Evolutionary conservation across 92 coral and sea anemone species (phyloP).

Genomic region (Phenganax stokvisi): DNA sequence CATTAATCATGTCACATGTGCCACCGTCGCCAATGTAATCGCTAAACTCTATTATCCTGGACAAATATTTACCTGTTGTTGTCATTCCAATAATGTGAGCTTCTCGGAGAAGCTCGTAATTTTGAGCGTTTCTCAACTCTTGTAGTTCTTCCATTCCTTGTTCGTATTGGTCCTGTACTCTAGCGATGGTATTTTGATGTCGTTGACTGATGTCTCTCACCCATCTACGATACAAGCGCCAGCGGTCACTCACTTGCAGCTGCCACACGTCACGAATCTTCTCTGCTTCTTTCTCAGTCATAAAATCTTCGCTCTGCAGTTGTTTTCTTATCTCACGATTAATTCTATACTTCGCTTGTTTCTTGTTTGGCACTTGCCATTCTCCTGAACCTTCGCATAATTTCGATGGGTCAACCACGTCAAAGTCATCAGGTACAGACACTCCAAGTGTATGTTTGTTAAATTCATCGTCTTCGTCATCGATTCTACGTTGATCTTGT

Average conservation of each 20-base stretch:
- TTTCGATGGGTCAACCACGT: constrained; percentile 8
- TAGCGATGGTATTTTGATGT: constrained; percentile 2
- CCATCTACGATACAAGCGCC: constrained; percentile 75
- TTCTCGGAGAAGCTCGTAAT: constrained; percentile 43
- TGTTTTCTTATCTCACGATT: constrained; percentile 50
- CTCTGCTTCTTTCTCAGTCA: constrained; percentile 57
- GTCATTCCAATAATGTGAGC: constrained; percentile 61
- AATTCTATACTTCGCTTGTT: constrained; percentile 34
- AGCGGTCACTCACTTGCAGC: constrained; percentile 43
- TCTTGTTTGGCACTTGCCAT: constrained; percentile 53
- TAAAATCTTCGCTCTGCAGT: constrained; percentile 60
- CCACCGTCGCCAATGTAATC: too few relatives aligned
- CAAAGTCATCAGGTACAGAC: not conserved
- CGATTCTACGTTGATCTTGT: constrained; percentile 48
- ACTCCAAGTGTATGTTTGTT: constrained; percentile 8
- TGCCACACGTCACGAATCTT: constrained; percentile 56
- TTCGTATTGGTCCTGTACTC: not conserved
- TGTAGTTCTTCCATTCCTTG: constrained; percentile 28
- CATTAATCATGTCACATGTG: too few relatives aligned
- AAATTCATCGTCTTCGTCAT: constrained; percentile 37
- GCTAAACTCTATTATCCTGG: not conserved
- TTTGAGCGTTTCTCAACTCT: constrained; percentile 33
- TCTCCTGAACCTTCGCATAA: constrained; percentile 37
- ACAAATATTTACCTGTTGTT: constrained; percentile 46
- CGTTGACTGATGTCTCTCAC: constrained; percentile 41